These are phyloP conservation scores for Hemicrepidius hirtus DNA, from an alignment of 2,888 invertebrate genomes.

Conservation along the genomic window DNA sequence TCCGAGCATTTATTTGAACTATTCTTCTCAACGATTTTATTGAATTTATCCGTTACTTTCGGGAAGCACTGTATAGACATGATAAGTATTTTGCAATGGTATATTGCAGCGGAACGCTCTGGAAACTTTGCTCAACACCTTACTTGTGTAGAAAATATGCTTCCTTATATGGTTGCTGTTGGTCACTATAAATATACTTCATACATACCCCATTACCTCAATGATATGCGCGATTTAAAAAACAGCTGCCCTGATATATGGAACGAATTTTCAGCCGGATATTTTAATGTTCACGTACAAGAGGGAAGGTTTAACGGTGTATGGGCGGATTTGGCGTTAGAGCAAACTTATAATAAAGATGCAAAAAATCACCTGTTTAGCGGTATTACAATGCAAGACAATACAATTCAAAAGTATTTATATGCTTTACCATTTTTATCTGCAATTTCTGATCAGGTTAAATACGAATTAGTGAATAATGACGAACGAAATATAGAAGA, in stretches of 20 bases:
- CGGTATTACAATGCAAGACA: conserved; percentile 27
- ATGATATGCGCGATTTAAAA: conserved; percentile 2
- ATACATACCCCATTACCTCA: conserved; percentile 27
- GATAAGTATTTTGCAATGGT: conserved; percentile 20
- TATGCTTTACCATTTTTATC: too few relatives aligned
- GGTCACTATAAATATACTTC: conserved; percentile 38
- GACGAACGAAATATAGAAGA: not conserved
- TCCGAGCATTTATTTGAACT: too few relatives aligned
- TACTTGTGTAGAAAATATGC: conserved; percentile 37
- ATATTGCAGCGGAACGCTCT: not conserved
- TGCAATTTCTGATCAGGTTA: not conserved
- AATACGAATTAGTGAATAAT: conserved; percentile 1
- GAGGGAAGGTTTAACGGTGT: conserved; percentile 31
- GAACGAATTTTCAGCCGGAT: not conserved
- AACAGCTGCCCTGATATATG: not conserved
- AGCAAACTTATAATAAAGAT: conserved; percentile 35
- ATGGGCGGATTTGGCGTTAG: conserved; percentile 37
- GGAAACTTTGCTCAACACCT: not conserved
- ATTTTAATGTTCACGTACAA: conserved; percentile 29
- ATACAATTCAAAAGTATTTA: conserved; percentile 22
- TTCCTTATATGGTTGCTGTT: conserved; percentile 37
- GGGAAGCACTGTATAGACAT: too few relatives aligned
- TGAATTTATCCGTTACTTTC: too few relatives aligned
- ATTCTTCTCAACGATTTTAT: too few relatives aligned
- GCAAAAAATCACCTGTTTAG: conserved; percentile 28